A percentile compares a stretch with the other conserved stretches of the same genome.
Conservation (phyloP, 2,888 invertebrate genomes). For the Leptodirus hochenwartii region DNA sequence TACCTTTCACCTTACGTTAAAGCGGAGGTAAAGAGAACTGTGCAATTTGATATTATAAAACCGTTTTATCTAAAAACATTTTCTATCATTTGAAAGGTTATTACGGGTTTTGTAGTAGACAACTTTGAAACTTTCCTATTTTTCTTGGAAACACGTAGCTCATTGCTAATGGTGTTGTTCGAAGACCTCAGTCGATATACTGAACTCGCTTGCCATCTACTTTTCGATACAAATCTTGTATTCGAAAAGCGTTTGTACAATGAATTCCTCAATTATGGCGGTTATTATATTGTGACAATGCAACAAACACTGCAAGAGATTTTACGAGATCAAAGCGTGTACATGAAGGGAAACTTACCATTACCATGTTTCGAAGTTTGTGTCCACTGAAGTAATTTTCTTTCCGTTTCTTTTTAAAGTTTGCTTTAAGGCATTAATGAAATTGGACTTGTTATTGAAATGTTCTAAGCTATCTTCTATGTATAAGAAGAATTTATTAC, state of each 20-base stretch:
- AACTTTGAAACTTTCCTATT: conserved; percentile 11
- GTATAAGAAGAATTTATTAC: conserved; percentile 19
- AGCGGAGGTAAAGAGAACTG: too few species aligned
- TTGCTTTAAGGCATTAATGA: conserved; percentile 19
- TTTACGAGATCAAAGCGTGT: conserved; percentile 16
- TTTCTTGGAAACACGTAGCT: conserved; percentile 13
- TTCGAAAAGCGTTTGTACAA: conserved; percentile 20
- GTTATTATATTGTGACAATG: conserved; percentile 17
- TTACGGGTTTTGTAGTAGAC: conserved; percentile 16
- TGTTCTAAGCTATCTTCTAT: conserved; percentile 16
- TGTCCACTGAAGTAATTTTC: background rate
- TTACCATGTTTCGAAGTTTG: conserved; percentile 16
- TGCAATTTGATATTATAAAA: too few species aligned
- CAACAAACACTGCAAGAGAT: conserved; percentile 18
- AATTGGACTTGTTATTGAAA: conserved; percentile 18
- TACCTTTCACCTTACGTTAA: too few species aligned
- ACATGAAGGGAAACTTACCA: conserved; percentile 19
- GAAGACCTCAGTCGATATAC: conserved; percentile 8
- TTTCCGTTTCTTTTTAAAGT: too few species aligned
- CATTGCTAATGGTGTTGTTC: conserved; percentile 11
- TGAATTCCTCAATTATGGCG: conserved; percentile 15
- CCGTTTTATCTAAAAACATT: too few species aligned
- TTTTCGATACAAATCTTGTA: conserved; percentile 19
- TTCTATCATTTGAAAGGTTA: too few species aligned
- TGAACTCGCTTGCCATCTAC: conserved; percentile 14